These are phyloP conservation scores for Atethmia centrago DNA, from an alignment of 2,888 invertebrate genomes.

Conservation along the genomic window DNA sequence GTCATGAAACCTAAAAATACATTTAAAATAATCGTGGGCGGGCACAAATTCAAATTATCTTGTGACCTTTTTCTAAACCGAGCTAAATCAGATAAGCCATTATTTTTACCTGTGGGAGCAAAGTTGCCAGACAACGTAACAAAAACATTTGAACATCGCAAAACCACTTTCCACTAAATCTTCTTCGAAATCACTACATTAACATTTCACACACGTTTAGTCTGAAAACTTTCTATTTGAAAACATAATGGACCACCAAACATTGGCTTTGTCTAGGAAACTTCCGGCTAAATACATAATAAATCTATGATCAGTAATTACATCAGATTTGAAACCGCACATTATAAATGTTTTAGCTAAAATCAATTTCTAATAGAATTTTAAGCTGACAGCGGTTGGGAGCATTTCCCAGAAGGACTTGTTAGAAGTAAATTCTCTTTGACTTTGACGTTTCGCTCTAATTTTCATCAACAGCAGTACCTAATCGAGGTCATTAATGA, in stretches of 20 bases:
- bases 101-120: conserved; percentile 20
- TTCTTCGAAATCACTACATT: conserved; percentile 35
- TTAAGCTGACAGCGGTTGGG: conserved; percentile 18
- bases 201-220: conserved; percentile 43
- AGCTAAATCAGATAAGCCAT: background rate
- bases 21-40: background rate
- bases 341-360: background rate
- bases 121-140: conserved; percentile 33
- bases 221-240: conserved; percentile 36
- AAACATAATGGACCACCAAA: conserved; percentile 20
- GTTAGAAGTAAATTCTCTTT: conserved; percentile 20
- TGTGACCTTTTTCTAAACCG: conserved; percentile 8
- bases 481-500: conserved; percentile 17
- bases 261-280: conserved; percentile 33
- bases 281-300: conserved; percentile 12
- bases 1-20: background rate
- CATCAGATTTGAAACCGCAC: background rate
- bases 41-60: conserved; percentile 2
- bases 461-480: conserved; percentile 1
- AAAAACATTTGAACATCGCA: conserved; percentile 30
- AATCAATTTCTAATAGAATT: conserved; percentile 22
- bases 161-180: conserved; percentile 24
- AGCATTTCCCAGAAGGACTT: conserved; percentile 18
- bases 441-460: conserved; percentile 18
- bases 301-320: conserved; percentile 13